These are phyloP conservation scores for Physocephala rufipes DNA, from an alignment of 2,888 invertebrate genomes.

Conservation along the genomic window DNA sequence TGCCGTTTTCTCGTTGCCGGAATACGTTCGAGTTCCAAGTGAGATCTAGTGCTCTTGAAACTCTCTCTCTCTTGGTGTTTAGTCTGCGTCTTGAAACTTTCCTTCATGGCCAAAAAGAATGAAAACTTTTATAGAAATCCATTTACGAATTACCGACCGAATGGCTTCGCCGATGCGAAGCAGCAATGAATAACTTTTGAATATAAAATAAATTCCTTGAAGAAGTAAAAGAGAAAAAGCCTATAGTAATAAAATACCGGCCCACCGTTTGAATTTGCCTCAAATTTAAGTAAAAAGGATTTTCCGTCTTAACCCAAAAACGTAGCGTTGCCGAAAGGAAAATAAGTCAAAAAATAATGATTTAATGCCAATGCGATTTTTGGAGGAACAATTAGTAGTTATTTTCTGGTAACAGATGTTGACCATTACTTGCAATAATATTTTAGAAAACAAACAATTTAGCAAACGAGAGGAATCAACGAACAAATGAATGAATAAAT, in stretches of 20 bases:
- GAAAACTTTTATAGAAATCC: neutral
- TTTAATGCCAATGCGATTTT: too few species aligned
- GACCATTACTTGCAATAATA: too few species aligned
- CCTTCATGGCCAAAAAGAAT: neutral
- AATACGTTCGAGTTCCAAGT: too few species aligned
- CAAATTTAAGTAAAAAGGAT: neutral
- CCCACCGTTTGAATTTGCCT: neutral
- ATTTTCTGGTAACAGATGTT: too few species aligned
- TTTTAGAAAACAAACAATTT: too few species aligned
- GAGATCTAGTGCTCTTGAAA: neutral
- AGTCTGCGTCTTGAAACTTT: neutral
- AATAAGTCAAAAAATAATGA: too few species aligned
- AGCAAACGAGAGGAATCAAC: too few species aligned
- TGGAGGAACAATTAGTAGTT: too few species aligned
- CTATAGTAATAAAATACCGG: neutral
- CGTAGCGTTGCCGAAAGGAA: neutral
- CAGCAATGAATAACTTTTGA: neutral
- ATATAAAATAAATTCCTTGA: neutral
- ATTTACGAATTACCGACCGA: neutral
- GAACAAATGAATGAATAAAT: too few species aligned
- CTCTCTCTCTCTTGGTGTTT: too few species aligned
- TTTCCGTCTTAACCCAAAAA: neutral
- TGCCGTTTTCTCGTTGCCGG: neutral
- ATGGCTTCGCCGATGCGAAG: neutral
- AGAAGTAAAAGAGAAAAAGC: neutral